phyloP scores from a whole-genome alignment of 2,888 invertebrate species.

The Drosophila multiciliata region DNA sequence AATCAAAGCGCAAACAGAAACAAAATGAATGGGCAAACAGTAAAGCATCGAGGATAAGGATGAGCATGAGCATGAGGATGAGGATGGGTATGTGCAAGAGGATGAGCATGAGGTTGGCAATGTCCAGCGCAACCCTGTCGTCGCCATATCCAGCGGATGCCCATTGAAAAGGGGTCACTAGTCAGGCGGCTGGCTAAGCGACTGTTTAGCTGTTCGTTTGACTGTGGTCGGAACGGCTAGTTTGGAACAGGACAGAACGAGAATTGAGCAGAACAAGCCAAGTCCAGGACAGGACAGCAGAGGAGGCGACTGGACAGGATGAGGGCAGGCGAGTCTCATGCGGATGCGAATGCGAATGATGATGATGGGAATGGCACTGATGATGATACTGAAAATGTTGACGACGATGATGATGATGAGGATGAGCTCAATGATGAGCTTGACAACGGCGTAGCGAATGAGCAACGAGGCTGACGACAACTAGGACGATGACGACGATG shows the following conservation, averaged over 20 bases:
- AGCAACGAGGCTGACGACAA: constrained; percentile 75
- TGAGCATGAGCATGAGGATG: constrained; percentile 32
- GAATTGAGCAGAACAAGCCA: constrained; percentile 13
- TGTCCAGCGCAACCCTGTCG: constrained; percentile 47
- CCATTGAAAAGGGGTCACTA: constrained; percentile 80
- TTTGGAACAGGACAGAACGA: constrained; percentile 13
- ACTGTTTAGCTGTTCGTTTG: constrained; percentile 81
- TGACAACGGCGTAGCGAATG: constrained; percentile 54
- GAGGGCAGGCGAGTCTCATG: constrained; percentile 23
- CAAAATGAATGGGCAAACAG: constrained; percentile 82
- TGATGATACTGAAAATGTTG: constrained; percentile 13
- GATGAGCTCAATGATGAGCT: constrained; percentile 22
- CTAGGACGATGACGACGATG: constrained; percentile 59
- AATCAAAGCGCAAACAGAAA: constrained; percentile 81
- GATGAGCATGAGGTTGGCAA: constrained; percentile 33
- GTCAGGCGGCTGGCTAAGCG: constrained; percentile 68
- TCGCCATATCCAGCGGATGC: constrained; percentile 66
- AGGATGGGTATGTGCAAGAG: background rate
- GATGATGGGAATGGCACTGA: constrained; percentile 12
- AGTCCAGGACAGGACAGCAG: constrained; percentile 19
- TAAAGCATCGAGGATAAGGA: constrained; percentile 37
- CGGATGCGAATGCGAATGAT: constrained; percentile 31
- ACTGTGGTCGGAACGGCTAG: constrained; percentile 62
- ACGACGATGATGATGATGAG: constrained; percentile 13
- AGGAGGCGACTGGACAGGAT: constrained; percentile 14